phyloP scores from a whole-genome alignment of 1,140 invertebrate species.

The Drosophila arawakana region DNA sequence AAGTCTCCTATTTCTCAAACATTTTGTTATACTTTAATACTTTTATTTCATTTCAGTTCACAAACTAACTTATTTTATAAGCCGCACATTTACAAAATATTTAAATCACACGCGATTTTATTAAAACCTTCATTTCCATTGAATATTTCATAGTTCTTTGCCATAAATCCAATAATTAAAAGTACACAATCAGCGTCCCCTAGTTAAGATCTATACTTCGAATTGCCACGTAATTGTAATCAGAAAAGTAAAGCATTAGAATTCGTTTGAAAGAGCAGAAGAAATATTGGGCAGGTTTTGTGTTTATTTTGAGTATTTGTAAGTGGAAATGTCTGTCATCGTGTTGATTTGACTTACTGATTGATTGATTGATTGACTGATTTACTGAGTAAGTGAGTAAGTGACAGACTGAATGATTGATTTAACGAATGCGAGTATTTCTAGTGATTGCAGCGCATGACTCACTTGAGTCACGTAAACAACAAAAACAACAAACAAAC shows the following conservation, averaged over 20 bases:
- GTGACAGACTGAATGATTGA: conserved; percentile 38
- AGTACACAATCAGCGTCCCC: background rate
- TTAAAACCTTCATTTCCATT: too few relatives aligned
- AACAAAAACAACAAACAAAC: conserved; percentile 32
- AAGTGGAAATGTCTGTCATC: conserved; percentile 74
- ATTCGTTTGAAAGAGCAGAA: background rate
- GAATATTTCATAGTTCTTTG: too few relatives aligned
- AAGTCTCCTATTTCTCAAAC: too few relatives aligned
- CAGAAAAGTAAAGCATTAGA: background rate
- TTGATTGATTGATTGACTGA: conserved; percentile 45
- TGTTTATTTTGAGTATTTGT: conserved; percentile 55
- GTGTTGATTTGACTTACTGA: conserved; percentile 68
- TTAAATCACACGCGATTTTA: too few relatives aligned
- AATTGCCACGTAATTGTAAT: background rate
- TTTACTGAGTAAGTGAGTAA: conserved; percentile 31
- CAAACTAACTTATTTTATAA: too few relatives aligned
- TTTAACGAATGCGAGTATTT: conserved; percentile 31
- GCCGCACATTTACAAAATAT: too few relatives aligned
- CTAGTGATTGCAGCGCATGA: conserved; percentile 49
- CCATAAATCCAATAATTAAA: background rate
- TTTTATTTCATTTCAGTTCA: too few relatives aligned
- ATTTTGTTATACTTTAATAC: too few relatives aligned
- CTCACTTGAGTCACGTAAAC: conserved; percentile 58
- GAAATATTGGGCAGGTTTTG: conserved; percentile 43
- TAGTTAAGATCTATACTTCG: background rate